Conservation (phyloP, 2,888 invertebrate species). For the Petrophora chlorosata region DNA sequence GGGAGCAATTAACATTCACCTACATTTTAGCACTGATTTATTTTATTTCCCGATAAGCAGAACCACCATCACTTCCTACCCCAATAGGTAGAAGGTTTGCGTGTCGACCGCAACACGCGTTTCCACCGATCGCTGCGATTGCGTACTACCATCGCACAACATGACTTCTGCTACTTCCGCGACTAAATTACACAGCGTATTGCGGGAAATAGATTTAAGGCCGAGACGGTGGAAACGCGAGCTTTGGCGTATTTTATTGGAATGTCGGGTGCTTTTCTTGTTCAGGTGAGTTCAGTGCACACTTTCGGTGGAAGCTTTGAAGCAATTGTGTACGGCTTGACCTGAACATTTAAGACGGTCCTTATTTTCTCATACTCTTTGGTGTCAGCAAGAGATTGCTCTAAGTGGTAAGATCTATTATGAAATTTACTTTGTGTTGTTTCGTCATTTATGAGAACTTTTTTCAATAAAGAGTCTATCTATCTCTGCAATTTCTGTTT, state of each 20-base stretch:
- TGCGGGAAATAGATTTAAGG: conserved; percentile 52
- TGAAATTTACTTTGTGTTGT: no score
- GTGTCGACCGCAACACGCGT: conserved; percentile 34
- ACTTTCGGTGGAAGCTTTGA: no score
- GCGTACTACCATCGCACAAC: no score
- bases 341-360: no score
- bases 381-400: no score
- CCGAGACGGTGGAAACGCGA: conserved; percentile 37
- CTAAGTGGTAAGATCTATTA: no score
- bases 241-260: conserved; percentile 7
- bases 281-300: no score
- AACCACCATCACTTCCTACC: conserved; percentile 17
- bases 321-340: no score
- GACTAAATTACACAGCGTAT: conserved; percentile 65
- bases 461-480: no score
- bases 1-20: background rate
- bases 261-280: background rate
- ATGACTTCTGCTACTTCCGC: conserved; percentile 69
- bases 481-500: no score
- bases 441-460: no score
- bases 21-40: conserved; percentile 21
- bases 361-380: no score
- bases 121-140: conserved; percentile 36
- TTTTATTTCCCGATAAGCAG: conserved; percentile 15
- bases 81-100: conserved; percentile 10